Conservation (phyloP, 2,888 invertebrate genomes). For the Microctonus brassicae region DNA sequence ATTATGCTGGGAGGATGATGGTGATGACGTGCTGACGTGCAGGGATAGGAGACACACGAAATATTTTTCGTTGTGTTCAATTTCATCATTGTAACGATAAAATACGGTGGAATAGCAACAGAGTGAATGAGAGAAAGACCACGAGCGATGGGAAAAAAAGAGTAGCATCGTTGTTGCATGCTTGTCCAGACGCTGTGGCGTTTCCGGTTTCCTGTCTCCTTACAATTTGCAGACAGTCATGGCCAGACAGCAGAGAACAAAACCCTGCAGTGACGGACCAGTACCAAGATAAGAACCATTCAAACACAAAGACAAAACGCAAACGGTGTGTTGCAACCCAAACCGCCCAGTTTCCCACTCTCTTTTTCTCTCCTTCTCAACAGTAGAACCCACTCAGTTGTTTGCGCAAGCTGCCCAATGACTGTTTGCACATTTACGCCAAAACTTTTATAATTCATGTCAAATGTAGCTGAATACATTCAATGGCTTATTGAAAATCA, state of each 20-base stretch:
- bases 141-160: not conserved
- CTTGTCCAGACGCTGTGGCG: conserved; percentile 62
- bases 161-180: conserved; percentile 19
- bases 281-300: conserved; percentile 48
- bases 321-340: conserved; percentile 2
- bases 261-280: conserved; percentile 47
- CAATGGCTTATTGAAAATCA: not conserved
- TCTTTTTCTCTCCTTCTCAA: conserved; percentile 25
- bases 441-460: conserved; percentile 62
- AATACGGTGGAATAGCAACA: conserved; percentile 17
- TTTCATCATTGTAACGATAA: conserved; percentile 11
- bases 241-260: conserved; percentile 49
- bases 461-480: conserved; percentile 21
- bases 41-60: conserved; percentile 55
- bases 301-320: conserved; percentile 42
- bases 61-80: conserved; percentile 38
- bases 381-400: conserved; percentile 7
- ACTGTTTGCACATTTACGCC: conserved; percentile 53
- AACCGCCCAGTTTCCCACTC: conserved; percentile 25
- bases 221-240: conserved; percentile 65
- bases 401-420: conserved; percentile 27
- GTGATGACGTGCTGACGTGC: not conserved
- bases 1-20: conserved; percentile 10
- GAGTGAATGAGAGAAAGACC: not conserved
- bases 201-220: conserved; percentile 67